Evolutionary conservation across 2,797 vertebrate species (phyloP).

Genomic region (Oceanodroma leucorhoa): DNA sequence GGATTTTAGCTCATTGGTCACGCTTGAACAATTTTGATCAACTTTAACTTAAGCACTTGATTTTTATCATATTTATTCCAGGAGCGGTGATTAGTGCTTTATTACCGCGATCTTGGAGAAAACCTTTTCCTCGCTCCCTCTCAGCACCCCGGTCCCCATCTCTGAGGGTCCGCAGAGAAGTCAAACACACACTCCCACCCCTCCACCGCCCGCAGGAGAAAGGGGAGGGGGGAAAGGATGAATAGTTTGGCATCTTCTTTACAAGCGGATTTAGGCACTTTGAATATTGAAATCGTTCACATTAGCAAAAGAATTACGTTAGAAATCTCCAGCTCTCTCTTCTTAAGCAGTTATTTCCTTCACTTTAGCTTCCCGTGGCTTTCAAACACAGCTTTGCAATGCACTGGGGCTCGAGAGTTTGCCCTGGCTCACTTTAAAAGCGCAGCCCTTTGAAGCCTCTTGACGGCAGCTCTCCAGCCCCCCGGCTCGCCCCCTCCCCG

Average conservation of each 20-base stretch:
- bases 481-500: neutral
- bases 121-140: neutral
- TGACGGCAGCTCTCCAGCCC: neutral
- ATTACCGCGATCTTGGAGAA: neutral
- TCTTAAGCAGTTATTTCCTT: constrained; percentile 74
- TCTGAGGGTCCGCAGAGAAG: constrained; percentile 17
- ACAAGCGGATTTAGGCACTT: constrained; percentile 76
- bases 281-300: constrained; percentile 78
- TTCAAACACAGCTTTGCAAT: constrained; percentile 60
- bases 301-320: constrained; percentile 78
- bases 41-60: constrained; percentile 59
- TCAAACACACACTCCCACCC: neutral
- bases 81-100: constrained; percentile 22
- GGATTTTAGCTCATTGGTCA: constrained; percentile 70
- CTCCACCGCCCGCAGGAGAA: constrained; percentile 12
- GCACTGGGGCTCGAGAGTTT: constrained; percentile 57
- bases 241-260: constrained; percentile 71
- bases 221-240: constrained; percentile 40
- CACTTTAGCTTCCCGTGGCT: constrained; percentile 65
- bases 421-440: constrained; percentile 51
- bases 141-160: neutral
- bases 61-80: constrained; percentile 39
- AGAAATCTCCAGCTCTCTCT: constrained; percentile 57
- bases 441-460: constrained; percentile 28
- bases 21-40: constrained; percentile 55